phyloP scores from a whole-genome alignment of 2,888 invertebrate species.

The Chironomus riparius region DNA sequence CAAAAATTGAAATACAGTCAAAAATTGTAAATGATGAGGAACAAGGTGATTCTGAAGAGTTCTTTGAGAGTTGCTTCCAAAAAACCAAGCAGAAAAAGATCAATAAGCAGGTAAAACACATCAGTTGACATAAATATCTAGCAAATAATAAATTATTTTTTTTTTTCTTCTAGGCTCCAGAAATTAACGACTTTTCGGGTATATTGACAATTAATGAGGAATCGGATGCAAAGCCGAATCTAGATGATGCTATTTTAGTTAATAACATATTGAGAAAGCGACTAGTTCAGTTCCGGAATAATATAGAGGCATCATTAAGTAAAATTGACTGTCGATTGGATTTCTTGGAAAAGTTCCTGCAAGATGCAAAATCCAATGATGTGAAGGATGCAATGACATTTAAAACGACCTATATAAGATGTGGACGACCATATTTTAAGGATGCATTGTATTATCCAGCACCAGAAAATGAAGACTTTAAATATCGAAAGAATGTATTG shows the following conservation, averaged over 20 bases:
- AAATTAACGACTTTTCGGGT: not conserved
- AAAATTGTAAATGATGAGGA: not conserved
- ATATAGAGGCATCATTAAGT: conserved; percentile 31
- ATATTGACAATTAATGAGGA: not conserved
- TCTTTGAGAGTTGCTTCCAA: not conserved
- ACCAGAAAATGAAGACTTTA: conserved; percentile 52
- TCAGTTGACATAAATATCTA: not conserved
- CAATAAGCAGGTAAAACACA: not conserved
- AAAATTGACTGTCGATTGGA: conserved; percentile 32
- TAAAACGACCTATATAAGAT: conserved; percentile 38
- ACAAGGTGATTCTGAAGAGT: not conserved
- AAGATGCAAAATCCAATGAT: conserved; percentile 29
- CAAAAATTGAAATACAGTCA: not conserved
- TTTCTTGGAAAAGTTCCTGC: conserved; percentile 31
- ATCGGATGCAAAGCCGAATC: not conserved
- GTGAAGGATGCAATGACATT: not conserved
- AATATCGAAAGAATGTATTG: conserved; percentile 38
- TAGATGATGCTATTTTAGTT: conserved; percentile 32
- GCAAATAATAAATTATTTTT: too few relatives aligned
- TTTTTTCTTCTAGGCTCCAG: not conserved
- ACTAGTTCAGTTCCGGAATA: conserved; percentile 32
- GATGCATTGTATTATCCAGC: conserved; percentile 48
- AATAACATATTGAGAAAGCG: conserved; percentile 35
- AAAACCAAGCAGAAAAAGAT: not conserved
- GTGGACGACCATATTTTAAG: conserved; percentile 60